Base-by-base conservation (phyloP, 2,113 vertebrate species). In the Dasypus novemcinctus region DNA sequence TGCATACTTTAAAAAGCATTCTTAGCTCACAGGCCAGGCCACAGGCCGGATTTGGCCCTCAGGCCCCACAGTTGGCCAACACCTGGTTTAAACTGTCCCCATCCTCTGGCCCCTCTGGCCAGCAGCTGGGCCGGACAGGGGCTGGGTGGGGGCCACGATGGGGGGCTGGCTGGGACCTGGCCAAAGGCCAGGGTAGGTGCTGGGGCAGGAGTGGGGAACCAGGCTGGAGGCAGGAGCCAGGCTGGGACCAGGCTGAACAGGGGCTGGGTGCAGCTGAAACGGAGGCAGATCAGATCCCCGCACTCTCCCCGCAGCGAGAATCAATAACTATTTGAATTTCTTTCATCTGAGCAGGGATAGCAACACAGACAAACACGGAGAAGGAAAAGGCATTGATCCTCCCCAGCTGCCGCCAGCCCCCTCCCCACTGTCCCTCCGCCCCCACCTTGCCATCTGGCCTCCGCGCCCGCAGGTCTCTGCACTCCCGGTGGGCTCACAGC, bases 271-370 rank as follows among this genome's bases (percentile, higher is more conserved):
- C 94, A 89, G 94, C 89, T 93, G 74, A 69, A 94, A 91, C 1
- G 0, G 87, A 97, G 96, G 74, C 92, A 92, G 69, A 82, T 89
- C 86, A 33, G 95, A 87, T 91, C 97, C 82, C 95, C 83, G 61
- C 86, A 94, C 89, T 93, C 94, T 94, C 91, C 96, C 91, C 94
- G 97, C 93, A 78, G 91, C 31, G 14, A 57, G 80, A 98, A 98
- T 98, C 97, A 96, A 98, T 98, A 98, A 93, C 96, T 75, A 98
- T 97, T 98, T 98, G 97, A 98, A 98, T 98, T 97, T 97, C 97
- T 98, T 98, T 98, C 96, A 97, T 98, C 96, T 98, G 95, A 95
- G 91, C 91, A 87, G 96, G 94, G 97, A 97, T 96, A 94, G 95
- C 97, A 97, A 97, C 95, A 93, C 96, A 97, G 84, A 83, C 94